These are phyloP conservation scores for Trochalopteron elliotii DNA, from an alignment of 2,113 vertebrate genomes.

Conservation along the genomic window DNA sequence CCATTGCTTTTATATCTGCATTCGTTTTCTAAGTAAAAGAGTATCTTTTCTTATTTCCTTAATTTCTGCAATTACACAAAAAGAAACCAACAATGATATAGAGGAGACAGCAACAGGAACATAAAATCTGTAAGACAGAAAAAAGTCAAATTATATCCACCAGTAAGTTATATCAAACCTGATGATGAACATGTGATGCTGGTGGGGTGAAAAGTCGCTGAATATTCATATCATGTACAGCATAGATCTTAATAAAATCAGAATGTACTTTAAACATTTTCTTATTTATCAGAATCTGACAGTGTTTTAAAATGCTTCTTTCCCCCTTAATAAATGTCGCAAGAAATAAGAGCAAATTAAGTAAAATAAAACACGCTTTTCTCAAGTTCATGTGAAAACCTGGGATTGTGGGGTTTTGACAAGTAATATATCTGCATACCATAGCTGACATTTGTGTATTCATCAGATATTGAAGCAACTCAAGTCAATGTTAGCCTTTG, in stretches of 20 bases:
- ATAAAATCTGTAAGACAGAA: neutral
- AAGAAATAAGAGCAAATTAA: neutral
- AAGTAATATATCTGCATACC: neutral
- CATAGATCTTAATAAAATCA: neutral
- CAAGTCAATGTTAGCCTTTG: neutral
- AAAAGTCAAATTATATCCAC: neutral
- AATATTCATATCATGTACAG: neutral
- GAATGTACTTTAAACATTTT: neutral
- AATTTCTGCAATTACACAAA: neutral
- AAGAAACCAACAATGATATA: neutral
- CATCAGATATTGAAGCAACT: neutral
- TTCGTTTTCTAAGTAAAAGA: neutral
- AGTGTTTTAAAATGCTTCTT: neutral
- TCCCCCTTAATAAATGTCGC: neutral
- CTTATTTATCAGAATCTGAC: neutral
- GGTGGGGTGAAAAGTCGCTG: neutral
- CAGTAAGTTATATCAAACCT: neutral
- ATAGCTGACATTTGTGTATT: neutral
- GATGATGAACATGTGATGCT: neutral
- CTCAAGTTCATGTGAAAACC: neutral
- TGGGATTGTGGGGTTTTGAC: neutral
- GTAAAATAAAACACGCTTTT: neutral
- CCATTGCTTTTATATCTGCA: neutral
- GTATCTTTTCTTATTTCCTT: neutral
- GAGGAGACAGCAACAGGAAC: neutral